Conservation (phyloP, 1,140 invertebrate species). For the Nomia melanderi region DNA sequence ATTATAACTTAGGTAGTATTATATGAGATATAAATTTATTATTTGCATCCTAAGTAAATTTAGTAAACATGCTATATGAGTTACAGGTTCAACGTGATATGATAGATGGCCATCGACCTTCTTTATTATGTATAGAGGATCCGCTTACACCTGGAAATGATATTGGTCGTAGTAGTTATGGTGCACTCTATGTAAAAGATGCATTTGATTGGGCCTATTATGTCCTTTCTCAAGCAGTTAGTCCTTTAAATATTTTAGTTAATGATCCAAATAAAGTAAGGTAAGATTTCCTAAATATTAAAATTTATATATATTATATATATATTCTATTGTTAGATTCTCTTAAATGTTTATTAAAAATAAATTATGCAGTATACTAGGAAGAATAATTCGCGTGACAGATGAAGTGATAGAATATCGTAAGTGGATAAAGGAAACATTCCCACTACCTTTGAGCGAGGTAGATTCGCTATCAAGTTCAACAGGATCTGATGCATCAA, state of each 20-base stretch:
- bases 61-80: neutral
- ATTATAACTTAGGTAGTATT: neutral
- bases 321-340: slow-evolving; percentile 14
- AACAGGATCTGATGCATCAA: slow-evolving; percentile 79
- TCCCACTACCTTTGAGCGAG: slow-evolving; percentile 76
- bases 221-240: slow-evolving; percentile 90
- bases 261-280: slow-evolving; percentile 82
- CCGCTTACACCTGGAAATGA: slow-evolving; percentile 97
- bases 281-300: slow-evolving; percentile 63
- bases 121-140: slow-evolving; percentile 98
- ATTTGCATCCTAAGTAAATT: neutral
- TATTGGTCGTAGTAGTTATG: slow-evolving; percentile 98
- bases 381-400: slow-evolving; percentile 94
- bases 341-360: slow-evolving; percentile 9
- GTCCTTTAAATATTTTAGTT: slow-evolving; percentile 83
- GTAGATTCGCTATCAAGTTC: slow-evolving; percentile 79
- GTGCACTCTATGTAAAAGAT: slow-evolving; percentile 93
- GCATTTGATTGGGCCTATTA: slow-evolving; percentile 98
- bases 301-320: neutral
- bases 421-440: slow-evolving; percentile 87
- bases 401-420: slow-evolving; percentile 97
- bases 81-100: slow-evolving; percentile 90
- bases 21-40: neutral
- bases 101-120: slow-evolving; percentile 95
- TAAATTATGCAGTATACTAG: slow-evolving; percentile 86